Evolutionary conservation across 2,888 invertebrate genomes (phyloP).

Genomic region (Macrophya alboannulata): DNA sequence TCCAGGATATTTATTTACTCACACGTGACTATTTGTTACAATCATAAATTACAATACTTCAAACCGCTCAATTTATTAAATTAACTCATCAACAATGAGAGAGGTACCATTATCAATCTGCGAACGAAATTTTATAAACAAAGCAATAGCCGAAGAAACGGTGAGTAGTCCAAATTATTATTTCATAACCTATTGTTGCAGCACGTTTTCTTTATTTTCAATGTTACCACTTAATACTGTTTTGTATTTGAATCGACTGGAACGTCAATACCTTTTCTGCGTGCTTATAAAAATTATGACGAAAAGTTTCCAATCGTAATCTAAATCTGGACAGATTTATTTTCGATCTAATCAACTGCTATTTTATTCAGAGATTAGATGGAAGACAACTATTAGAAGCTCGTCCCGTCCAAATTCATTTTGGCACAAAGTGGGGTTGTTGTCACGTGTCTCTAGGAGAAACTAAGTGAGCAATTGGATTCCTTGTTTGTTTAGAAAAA

Average conservation of each 20-base stretch:
- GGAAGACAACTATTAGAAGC: conserved; percentile 89
- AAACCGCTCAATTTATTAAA: background rate
- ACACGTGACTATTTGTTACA: background rate
- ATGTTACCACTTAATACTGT: background rate
- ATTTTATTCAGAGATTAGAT: conserved; percentile 87
- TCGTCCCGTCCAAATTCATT: conserved; percentile 87
- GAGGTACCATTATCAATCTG: conserved; percentile 86
- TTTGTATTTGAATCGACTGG: conserved; percentile 20
- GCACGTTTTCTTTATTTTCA: conserved; percentile 53
- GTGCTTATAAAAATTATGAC: background rate
- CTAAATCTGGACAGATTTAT: background rate
- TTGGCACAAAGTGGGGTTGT: conserved; percentile 92
- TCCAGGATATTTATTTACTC: background rate
- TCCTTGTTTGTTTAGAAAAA: background rate
- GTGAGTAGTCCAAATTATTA: conserved; percentile 79
- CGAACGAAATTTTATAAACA: conserved; percentile 87
- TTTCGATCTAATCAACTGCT: background rate
- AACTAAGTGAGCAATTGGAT: conserved; percentile 84
- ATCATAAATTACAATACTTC: background rate
- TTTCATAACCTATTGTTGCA: conserved; percentile 63
- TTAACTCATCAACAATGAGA: conserved; percentile 80
- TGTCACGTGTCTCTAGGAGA: conserved; percentile 90
- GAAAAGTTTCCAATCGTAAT: background rate
- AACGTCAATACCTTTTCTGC: background rate
- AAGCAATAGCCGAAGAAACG: conserved; percentile 84